Conservation (phyloP, 2,797 vertebrate species). For the Chiroxiphia lanceolata region DNA sequence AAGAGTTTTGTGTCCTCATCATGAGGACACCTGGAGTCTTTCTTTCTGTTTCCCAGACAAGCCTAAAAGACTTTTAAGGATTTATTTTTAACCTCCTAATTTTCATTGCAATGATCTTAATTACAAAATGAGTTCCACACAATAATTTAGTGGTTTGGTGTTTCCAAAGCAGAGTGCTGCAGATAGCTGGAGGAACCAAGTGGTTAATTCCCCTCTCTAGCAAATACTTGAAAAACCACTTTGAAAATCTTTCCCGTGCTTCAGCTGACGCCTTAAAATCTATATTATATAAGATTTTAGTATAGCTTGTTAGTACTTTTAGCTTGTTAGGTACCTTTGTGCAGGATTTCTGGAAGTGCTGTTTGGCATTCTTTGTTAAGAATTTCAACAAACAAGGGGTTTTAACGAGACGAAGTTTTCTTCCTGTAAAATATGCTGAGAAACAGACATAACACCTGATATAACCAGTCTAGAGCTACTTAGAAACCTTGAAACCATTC, state of each 20-base stretch:
- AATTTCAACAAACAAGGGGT: too few species aligned
- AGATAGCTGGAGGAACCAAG: not conserved
- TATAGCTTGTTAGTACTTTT: too few species aligned
- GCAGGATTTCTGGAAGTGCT: too few species aligned
- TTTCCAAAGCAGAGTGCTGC: not conserved
- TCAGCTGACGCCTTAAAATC: not conserved
- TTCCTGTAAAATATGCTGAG: too few species aligned
- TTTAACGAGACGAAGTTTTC: too few species aligned
- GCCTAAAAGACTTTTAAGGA: not conserved
- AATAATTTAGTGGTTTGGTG: not conserved
- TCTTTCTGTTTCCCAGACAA: not conserved
- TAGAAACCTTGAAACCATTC: too few species aligned
- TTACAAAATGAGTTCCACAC: not conserved
- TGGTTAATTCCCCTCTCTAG: not conserved
- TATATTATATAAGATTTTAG: too few species aligned
- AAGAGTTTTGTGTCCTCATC: fast-evolving
- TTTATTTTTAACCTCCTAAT: not conserved
- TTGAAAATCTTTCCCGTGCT: not conserved
- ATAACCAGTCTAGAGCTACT: too few species aligned
- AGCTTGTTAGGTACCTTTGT: too few species aligned
- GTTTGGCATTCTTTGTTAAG: too few species aligned
- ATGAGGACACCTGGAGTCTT: not conserved
- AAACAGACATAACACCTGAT: too few species aligned
- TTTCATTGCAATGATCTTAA: not conserved
- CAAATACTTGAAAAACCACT: fast-evolving